Percentiles rank a stretch among this genome's conserved stretches.
Conservation (phyloP, 1,140 invertebrate genomes). For the Berghia stephanieae region DNA sequence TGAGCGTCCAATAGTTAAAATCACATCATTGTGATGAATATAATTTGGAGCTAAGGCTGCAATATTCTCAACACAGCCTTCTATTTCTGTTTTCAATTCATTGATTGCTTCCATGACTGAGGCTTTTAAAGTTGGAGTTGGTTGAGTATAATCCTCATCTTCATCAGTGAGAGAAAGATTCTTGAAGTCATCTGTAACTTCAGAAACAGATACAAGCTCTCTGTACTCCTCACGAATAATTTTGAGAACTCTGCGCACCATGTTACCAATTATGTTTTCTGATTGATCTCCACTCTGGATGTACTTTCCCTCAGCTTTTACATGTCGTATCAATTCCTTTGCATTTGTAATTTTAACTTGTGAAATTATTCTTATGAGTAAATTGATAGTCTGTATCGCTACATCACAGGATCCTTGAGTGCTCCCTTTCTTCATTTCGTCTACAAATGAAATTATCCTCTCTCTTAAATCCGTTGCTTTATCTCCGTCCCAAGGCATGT, state of each 20-base stretch:
- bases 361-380: constrained; percentile 27
- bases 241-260: constrained; percentile 81
- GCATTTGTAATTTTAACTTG: constrained; percentile 23
- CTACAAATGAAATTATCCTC: constrained; percentile 25
- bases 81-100: constrained; percentile 30
- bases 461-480: constrained; percentile 31
- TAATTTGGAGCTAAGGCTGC: constrained; percentile 27
- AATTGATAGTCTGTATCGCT: constrained; percentile 26
- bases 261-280: constrained; percentile 80
- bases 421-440: constrained; percentile 29
- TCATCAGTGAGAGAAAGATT: constrained; percentile 14
- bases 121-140: constrained; percentile 19
- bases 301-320: constrained; percentile 73
- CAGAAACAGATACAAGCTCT: too few species aligned
- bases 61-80: constrained; percentile 33
- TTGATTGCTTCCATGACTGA: constrained; percentile 25
- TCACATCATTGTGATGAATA: constrained; percentile 27
- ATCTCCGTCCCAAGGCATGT: constrained; percentile 21
- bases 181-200: background rate
- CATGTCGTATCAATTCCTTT: constrained; percentile 73
- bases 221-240: constrained; percentile 82
- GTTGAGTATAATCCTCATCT: constrained; percentile 13
- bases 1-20: constrained; percentile 28
- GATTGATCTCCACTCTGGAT: constrained; percentile 75
- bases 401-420: constrained; percentile 27